Conservation (phyloP, 2,888 invertebrate genomes). For the Caenorhabditis sp. region DNA sequence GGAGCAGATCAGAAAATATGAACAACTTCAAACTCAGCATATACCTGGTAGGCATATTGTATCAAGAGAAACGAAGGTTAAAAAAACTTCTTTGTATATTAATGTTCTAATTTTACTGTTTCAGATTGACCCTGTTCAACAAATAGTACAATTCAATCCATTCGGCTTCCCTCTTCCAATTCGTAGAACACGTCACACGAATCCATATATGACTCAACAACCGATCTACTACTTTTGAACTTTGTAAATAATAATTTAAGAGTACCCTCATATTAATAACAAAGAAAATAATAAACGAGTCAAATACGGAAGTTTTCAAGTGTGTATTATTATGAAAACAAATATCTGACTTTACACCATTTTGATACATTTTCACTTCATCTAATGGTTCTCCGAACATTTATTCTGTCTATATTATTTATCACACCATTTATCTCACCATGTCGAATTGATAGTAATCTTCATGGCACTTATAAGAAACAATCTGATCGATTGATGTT, state of each 20-base stretch:
- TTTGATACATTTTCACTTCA: background rate
- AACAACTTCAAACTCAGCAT: too few relatives aligned
- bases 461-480: conserved; percentile 49
- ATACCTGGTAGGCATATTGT: background rate
- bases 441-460: conserved; percentile 42
- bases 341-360: background rate
- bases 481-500: conserved; percentile 26
- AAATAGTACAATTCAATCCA: background rate
- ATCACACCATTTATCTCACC: conserved; percentile 7
- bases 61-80: background rate
- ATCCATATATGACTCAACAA: background rate
- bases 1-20: background rate
- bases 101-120: background rate
- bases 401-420: background rate
- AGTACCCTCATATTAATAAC: background rate
- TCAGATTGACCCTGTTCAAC: background rate
- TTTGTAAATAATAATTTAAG: background rate
- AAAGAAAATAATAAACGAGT: background rate
- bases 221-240: background rate
- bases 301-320: background rate
- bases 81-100: background rate
- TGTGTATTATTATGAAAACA: background rate
- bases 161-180: background rate
- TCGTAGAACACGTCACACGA: background rate
- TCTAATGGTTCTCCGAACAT: background rate